phyloP scores from a whole-genome alignment of 2,797 vertebrate species.

The Sebastes umbrosus region DNA sequence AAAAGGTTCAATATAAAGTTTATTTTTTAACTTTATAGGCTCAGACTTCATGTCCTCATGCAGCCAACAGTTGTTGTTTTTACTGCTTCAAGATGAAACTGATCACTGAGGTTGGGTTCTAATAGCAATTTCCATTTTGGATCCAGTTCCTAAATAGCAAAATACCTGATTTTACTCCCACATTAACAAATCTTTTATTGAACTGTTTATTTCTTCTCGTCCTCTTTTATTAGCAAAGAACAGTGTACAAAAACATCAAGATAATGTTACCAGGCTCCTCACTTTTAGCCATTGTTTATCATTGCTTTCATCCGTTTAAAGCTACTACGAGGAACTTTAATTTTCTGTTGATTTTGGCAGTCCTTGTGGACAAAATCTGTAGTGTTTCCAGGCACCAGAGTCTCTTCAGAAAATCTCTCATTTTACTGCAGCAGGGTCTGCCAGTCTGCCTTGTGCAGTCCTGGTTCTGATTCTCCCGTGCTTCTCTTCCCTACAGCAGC shows the following conservation, averaged over 20 bases:
- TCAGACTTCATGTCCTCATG: not conserved
- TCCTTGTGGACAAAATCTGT: no score
- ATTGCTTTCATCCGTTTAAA: no score
- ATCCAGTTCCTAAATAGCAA: not conserved
- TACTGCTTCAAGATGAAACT: not conserved
- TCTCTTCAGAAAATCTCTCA: no score
- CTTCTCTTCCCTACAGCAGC: no score
- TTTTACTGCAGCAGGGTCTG: no score
- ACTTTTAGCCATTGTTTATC: no score
- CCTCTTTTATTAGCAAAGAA: not conserved
- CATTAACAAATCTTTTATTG: not conserved
- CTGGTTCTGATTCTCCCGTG: no score
- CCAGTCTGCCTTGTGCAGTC: no score
- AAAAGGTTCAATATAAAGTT: not conserved
- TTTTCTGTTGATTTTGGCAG: no score
- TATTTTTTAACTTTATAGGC: not conserved
- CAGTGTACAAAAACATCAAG: not conserved
- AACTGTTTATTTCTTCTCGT: not conserved
- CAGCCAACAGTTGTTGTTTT: not conserved
- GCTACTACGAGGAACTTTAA: no score
- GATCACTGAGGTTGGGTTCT: not conserved
- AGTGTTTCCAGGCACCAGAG: no score
- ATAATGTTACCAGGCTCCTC: not conserved
- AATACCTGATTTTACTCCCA: not conserved
- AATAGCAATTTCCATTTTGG: not conserved